Base-by-base conservation (phyloP, 2,113 vertebrate genomes). In the Amazona guildingii region DNA sequence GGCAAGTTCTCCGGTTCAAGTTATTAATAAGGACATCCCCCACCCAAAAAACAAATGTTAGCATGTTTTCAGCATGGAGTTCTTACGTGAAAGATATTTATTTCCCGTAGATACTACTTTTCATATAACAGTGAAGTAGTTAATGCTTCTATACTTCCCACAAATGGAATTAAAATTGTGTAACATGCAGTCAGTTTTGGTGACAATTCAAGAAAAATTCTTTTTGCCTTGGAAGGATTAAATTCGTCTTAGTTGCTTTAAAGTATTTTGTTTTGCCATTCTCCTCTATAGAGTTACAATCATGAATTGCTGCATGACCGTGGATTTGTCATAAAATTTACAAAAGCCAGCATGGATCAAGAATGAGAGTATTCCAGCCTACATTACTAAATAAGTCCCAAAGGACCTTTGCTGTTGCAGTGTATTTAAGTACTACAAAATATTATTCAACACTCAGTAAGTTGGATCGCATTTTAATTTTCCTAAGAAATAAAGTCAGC, bases 181-280 rank as follows among this genome's bases (percentile, higher is more conserved):
- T 88, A 88, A 77, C 27, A 11, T 59, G 44, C 17, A 19, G 21
- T 92, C 7, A 44, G 76, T 62, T 92, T 82, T 90, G 91, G 80
- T 64, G 78, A 51, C 25, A 84, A 83, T 81, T 94, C 64, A 89
- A 86, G 75, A 85, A 93, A 88, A 84, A 63, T 55, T 25, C 5
- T 73, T 89, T 90, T 79, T 74, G 33, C 16, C 64, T 94, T 77
- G 64, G 49, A 94, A 96, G 52, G 83, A 92, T 91, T 88, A 74
- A 88, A 72, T 90, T 88, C 51, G 24, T 93, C 25, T 63, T 94
- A 73, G 44, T 76, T 86, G 31, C 35, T 90, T 80, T 73, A 81
- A 88, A 92, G 39, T 72, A 41, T 91, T 90, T 93, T 92, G 37
- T 72, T 72, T 94, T 83, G 28, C 49, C 43, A 6, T 72, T 37